Evolutionary conservation across 35 echinoderm and acorn worm genomes (phyloP), one percentile per base, ranked within the genome.

Genomic region (Nesometra sesokonis): DNA sequence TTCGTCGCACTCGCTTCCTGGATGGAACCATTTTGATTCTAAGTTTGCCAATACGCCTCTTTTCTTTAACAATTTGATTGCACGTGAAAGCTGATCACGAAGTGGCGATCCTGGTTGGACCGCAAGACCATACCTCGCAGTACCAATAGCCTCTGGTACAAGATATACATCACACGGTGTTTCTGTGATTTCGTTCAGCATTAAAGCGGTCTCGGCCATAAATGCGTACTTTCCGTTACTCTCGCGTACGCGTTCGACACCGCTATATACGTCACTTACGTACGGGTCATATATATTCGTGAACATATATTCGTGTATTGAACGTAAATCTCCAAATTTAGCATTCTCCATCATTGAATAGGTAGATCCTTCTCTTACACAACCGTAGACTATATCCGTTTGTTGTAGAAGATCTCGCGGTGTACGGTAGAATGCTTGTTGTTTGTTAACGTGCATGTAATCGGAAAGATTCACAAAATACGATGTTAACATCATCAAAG

Each of bases 21-120:
- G 83, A 5, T 46, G 85, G 33, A 82, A 92, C 8, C 35, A 35
- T 52, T 80, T 98, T 11, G 36, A 43, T 9, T 84, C 30, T 11
- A 99, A 76, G 33, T 86, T 79, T 37, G 84, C 80, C 4, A 99
- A 27, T 30, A 82, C 78, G 29, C 93, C 93, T 11, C 87, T 40
- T 19, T 80, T 32, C 34, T 78, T 76, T 47, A 99, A 87, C 47
- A 89, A 47, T 15, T 57, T 77, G 31, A 99, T 88, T 19, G 93
- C 96, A 31, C 85, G 90, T 1, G 89, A 86, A 0, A 99, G 89
- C 57, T 92, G 92, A 47, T 99, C 96, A 0, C 92, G 84, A 27
- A 99, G 86, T 27, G 96, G 92, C 5, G 92, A 99, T 83, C 94
- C 94, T 23, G 94, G 91, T 31, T 89, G 94, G 17, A 84, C 84